Percentiles rank a stretch among this genome's conserved stretches.
Conservation (phyloP, 2,797 vertebrate species). For the Phataginus tricuspis region DNA sequence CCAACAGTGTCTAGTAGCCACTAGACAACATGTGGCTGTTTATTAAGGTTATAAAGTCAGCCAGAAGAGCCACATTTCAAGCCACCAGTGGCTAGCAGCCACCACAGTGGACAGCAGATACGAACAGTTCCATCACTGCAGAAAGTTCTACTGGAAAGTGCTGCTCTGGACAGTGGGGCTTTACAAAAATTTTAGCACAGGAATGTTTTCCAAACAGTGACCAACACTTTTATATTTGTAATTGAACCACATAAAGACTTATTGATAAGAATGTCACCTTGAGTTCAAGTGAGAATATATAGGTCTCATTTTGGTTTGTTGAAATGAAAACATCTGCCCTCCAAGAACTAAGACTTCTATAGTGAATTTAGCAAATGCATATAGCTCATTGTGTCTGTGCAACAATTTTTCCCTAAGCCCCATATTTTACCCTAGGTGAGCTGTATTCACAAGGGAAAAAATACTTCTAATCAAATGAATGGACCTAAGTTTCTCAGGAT, state of each 20-base stretch:
- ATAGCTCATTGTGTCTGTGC: not conserved
- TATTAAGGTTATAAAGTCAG: not conserved
- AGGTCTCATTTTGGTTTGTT: too few species aligned
- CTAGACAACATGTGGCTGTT: not conserved
- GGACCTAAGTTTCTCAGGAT: not conserved
- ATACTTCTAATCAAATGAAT: not conserved
- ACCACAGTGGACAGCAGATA: too few species aligned
- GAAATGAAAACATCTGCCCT: not conserved
- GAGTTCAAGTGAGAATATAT: not conserved
- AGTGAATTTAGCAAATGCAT: not conserved
- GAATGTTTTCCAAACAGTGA: not conserved
- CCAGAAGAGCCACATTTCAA: not conserved
- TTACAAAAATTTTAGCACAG: not conserved
- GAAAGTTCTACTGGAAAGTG: not conserved
- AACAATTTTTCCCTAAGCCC: not conserved
- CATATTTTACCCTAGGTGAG: rapidly evolving
- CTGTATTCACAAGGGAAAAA: not conserved
- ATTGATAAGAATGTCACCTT: not conserved
- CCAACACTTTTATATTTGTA: not conserved
- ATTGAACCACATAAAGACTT: not conserved
- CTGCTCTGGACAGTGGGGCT: not conserved
- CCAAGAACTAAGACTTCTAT: not conserved
- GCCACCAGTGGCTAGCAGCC: not conserved
- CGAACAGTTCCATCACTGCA: not conserved
- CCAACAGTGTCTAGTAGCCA: not conserved